Evolutionary conservation across 2,113 vertebrate genomes (phyloP).

Genomic region (Semicossyphus pulcher): DNA sequence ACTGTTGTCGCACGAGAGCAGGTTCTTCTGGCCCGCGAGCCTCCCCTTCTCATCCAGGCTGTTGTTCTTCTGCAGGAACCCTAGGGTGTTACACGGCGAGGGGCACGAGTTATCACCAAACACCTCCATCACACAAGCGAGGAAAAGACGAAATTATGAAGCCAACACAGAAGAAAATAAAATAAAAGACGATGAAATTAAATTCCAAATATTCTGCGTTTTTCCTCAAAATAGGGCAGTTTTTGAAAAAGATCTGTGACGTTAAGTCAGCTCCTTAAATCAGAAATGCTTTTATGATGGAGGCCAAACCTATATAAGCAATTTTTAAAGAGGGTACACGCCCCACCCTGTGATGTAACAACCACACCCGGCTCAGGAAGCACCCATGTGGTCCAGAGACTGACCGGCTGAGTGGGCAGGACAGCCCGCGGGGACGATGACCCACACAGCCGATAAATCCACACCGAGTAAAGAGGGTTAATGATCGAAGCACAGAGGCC

Average conservation of each 20-base stretch:
- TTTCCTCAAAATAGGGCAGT: neutral
- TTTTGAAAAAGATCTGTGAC: neutral
- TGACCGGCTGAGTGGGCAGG: constrained; percentile 33
- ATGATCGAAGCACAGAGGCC: constrained; percentile 50
- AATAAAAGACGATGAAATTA: neutral
- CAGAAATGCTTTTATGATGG: neutral
- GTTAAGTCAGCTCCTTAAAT: neutral
- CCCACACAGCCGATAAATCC: constrained; percentile 44
- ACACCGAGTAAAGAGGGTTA: constrained; percentile 42
- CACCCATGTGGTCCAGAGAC: constrained; percentile 2
- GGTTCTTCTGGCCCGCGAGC: constrained; percentile 90
- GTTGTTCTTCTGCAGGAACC: constrained; percentile 98
- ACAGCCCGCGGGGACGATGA: constrained; percentile 36
- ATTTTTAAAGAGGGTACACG: constrained; percentile 14
- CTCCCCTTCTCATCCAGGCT: constrained; percentile 94
- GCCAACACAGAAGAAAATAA: neutral
- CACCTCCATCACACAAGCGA: constrained; percentile 64
- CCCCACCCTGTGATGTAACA: constrained; percentile 80
- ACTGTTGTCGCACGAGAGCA: constrained; percentile 91
- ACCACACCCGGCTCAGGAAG: constrained; percentile 49
- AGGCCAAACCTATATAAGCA: constrained; percentile 14
- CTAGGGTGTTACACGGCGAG: constrained; percentile 86
- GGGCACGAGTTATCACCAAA: constrained; percentile 81
- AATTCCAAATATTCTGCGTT: no score
- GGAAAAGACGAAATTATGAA: neutral